These are phyloP conservation scores for Anabacerthia variegaticeps DNA, from an alignment of 2,797 vertebrate species.

Conservation along the genomic window DNA sequence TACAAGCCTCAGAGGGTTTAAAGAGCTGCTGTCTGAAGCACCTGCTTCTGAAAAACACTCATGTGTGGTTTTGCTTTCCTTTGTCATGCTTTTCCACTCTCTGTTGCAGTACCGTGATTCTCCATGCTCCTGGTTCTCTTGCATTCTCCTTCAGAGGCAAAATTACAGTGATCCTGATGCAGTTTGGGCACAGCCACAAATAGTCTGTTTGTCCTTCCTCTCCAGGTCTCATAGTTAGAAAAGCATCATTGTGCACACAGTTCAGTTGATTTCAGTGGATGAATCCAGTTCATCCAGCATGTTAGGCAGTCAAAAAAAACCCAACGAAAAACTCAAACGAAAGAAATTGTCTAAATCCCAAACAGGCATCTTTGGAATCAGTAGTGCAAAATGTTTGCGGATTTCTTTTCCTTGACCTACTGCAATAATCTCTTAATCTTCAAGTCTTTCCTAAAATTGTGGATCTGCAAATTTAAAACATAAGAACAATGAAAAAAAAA, in stretches of 20 bases:
- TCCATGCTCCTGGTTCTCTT: background rate
- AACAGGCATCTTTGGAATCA: conserved; percentile 86
- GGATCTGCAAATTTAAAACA: conserved; percentile 79
- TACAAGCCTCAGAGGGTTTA: conserved; percentile 32
- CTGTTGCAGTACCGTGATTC: conserved; percentile 8
- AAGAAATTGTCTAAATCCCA: conserved; percentile 80
- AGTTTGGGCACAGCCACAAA: conserved; percentile 47
- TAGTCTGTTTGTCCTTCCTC: conserved; percentile 26
- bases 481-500: background rate
- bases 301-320: conserved; percentile 53
- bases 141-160: conserved; percentile 37
- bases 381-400: conserved; percentile 83
- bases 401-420: conserved; percentile 74
- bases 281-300: conserved; percentile 80
- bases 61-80: conserved; percentile 1
- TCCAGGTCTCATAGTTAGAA: conserved; percentile 23
- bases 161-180: conserved; percentile 30
- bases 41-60: conserved; percentile 62
- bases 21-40: conserved; percentile 49
- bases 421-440: conserved; percentile 60
- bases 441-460: conserved; percentile 92
- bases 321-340: conserved; percentile 64
- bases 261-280: conserved; percentile 65
- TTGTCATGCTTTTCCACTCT: background rate
- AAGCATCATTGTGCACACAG: conserved; percentile 45